Percentiles rank a stretch among this genome's conserved stretches.
Evolutionary conservation across 2,113 vertebrate genomes (phyloP).

Genomic region (Phycodurus eques): DNA sequence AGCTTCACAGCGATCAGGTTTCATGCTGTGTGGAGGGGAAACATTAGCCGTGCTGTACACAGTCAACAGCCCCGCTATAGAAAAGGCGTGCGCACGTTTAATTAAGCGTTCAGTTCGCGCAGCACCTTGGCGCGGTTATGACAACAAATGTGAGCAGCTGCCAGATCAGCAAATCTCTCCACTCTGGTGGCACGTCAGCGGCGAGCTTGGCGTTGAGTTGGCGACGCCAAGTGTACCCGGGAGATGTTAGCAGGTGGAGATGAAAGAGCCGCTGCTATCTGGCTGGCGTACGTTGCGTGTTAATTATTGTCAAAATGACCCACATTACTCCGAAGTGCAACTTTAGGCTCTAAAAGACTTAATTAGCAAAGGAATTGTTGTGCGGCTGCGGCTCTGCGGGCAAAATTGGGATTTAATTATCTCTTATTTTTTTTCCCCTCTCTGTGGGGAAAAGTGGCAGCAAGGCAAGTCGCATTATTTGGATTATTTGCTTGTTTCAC

Average conservation of each 20-base stretch:
- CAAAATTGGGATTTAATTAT: slow-evolving; percentile 1
- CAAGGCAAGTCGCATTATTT: slow-evolving; percentile 5
- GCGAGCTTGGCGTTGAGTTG: slow-evolving; percentile 18
- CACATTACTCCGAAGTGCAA: slow-evolving; percentile 3
- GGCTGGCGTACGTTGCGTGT: background rate
- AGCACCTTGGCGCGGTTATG: background rate
- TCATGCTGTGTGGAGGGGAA: slow-evolving; percentile 10
- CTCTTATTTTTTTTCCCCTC: background rate
- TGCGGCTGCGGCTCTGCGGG: background rate
- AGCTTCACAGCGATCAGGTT: background rate
- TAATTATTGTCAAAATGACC: slow-evolving; percentile 1
- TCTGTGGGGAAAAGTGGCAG: background rate
- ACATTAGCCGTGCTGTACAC: slow-evolving; percentile 15
- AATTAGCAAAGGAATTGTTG: background rate
- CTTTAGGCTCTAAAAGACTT: slow-evolving; percentile 8
- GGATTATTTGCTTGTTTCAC: slow-evolving; percentile 25
- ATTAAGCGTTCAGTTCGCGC: slow-evolving; percentile 3
- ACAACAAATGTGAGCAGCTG: slow-evolving; percentile 17
- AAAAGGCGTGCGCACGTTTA: background rate
- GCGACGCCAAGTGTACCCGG: background rate
- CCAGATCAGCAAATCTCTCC: slow-evolving; percentile 37
- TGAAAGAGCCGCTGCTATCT: slow-evolving; percentile 22
- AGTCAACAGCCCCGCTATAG: background rate
- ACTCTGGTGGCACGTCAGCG: background rate
- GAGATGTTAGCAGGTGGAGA: slow-evolving; percentile 4